Evolutionary conservation across 2,888 invertebrate genomes (phyloP).

Genomic region (Hyposoter dolosus): DNA sequence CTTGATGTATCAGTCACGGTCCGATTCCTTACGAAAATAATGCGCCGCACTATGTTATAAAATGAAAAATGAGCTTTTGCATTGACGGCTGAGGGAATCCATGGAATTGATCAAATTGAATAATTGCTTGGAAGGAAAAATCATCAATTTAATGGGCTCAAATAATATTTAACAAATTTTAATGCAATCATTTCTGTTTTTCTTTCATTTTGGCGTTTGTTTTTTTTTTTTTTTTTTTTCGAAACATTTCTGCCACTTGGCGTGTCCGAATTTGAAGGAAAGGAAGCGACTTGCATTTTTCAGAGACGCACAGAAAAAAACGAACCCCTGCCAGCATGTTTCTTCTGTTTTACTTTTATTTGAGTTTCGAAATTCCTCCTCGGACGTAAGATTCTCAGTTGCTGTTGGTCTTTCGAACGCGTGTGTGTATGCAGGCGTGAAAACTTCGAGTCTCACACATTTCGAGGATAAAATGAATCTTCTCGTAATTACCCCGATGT

Average conservation of each 20-base stretch:
- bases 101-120: background rate
- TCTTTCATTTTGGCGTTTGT: no score
- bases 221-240: no score
- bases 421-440: background rate
- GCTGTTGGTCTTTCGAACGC: constrained; percentile 1
- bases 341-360: constrained; percentile 82
- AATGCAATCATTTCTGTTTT: no score
- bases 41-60: background rate
- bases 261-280: no score
- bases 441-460: background rate
- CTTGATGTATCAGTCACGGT: background rate
- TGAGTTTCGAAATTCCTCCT: constrained; percentile 12
- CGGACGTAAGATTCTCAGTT: background rate
- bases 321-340: constrained; percentile 83
- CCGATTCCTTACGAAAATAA: background rate
- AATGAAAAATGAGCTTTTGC: constrained; percentile 16
- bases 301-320: background rate
- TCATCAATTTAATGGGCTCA: background rate
- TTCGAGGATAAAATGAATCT: background rate
- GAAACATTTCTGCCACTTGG: no score
- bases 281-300: no score
- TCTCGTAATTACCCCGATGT: background rate
- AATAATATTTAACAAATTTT: no score
- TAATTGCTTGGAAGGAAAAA: background rate
- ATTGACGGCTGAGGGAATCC: background rate